A percentile compares a stretch with the other conserved stretches of the same genome.
phyloP scores from a whole-genome alignment of 1,140 invertebrate species.

The Neodiprion fabricii region DNA sequence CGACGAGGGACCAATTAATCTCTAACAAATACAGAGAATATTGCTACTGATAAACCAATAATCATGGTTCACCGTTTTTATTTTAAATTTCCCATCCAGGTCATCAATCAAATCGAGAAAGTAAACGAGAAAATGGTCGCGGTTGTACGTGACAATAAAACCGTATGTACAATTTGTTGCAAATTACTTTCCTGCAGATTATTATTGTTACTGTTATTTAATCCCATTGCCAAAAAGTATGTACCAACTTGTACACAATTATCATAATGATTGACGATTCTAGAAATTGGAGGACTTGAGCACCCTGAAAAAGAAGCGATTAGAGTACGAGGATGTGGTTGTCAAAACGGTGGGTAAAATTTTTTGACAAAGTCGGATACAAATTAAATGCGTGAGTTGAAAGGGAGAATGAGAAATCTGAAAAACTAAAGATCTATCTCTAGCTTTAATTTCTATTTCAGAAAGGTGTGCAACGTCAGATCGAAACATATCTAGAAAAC shows the following conservation, averaged over 20 bases:
- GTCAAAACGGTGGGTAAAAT: constrained; percentile 40
- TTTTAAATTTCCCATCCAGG: constrained; percentile 37
- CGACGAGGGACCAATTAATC: constrained; percentile 10
- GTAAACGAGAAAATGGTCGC: constrained; percentile 43
- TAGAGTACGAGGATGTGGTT: constrained; percentile 46
- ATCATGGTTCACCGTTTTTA: constrained; percentile 6
- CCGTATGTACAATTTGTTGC: constrained; percentile 34
- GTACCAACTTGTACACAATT: not conserved
- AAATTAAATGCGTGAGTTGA: not conserved
- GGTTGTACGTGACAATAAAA: constrained; percentile 43
- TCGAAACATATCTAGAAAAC: constrained; percentile 36
- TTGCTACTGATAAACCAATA: not conserved
- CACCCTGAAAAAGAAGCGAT: constrained; percentile 44
- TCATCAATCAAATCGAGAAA: constrained; percentile 46
- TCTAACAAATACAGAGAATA: not conserved
- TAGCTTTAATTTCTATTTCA: constrained; percentile 24
- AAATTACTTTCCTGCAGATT: not conserved
- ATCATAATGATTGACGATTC: constrained; percentile 20
- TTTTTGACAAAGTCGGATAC: not conserved
- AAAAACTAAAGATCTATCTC: not conserved
- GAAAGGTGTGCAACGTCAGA: constrained; percentile 43
- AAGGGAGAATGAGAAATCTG: not conserved
- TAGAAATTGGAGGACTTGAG: constrained; percentile 45
- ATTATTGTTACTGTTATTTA: not conserved
- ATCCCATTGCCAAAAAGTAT: not conserved